Percentiles rank a stretch among this genome's conserved stretches.
These are phyloP conservation scores for Sardina pilchardus DNA, from an alignment of 2,113 vertebrate genomes.

Conservation along the genomic window DNA sequence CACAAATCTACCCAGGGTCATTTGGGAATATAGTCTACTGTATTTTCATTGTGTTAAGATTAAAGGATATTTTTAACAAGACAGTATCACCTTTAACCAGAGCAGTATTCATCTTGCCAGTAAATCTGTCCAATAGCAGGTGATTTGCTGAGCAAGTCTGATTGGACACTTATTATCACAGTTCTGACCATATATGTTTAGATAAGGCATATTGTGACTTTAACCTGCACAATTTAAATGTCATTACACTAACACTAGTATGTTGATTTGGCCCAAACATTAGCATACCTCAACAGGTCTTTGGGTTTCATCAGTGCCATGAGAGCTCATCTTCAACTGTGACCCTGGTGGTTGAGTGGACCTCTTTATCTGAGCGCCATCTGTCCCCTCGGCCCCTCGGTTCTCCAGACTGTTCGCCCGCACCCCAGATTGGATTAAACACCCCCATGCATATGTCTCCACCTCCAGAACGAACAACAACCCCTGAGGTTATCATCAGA, in stretches of 20 bases:
- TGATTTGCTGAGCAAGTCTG: neutral
- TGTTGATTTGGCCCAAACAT: neutral
- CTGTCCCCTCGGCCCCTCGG: conserved; percentile 26
- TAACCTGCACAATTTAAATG: neutral
- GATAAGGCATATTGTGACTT: neutral
- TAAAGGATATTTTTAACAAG: neutral
- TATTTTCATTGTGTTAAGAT: no score
- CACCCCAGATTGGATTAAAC: conserved; percentile 50
- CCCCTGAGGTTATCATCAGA: neutral
- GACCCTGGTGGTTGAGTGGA: conserved; percentile 31
- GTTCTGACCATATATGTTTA: neutral
- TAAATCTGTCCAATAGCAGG: neutral
- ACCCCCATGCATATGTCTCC: conserved; percentile 54
- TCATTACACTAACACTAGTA: neutral
- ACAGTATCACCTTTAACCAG: neutral
- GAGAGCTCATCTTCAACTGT: conserved; percentile 31
- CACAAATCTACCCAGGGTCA: no score
- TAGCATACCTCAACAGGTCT: conserved; percentile 31
- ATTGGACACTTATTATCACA: no score
- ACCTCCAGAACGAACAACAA: conserved; percentile 20
- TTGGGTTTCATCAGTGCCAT: conserved; percentile 24
- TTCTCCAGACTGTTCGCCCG: conserved; percentile 24
- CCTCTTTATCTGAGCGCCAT: conserved; percentile 49
- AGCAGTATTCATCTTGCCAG: neutral
- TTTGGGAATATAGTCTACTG: no score